A percentile compares a stretch with the other conserved stretches of the same genome.
phyloP scores from a whole-genome alignment of 2,888 invertebrate species.

The Sarcophaga variegata region DNA sequence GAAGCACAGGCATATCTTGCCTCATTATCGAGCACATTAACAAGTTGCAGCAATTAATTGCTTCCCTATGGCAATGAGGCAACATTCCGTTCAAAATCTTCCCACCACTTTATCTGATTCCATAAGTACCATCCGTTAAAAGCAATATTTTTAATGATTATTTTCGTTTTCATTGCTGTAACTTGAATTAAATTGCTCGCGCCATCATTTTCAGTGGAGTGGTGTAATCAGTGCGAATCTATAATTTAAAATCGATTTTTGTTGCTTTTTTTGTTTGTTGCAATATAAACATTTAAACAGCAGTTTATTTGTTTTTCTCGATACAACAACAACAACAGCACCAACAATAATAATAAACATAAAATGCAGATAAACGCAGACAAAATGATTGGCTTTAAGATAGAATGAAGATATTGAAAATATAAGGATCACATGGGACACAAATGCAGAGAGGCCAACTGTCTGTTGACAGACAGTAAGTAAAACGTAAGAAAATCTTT shows the following conservation, averaged over 20 bases:
- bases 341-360: slow-evolving; percentile 43
- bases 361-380: slow-evolving; percentile 50
- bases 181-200: background rate
- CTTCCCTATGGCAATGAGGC: too few species aligned
- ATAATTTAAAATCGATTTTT: background rate
- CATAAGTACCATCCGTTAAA: too few species aligned
- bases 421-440: background rate
- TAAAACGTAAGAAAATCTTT: background rate
- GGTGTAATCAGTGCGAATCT: background rate
- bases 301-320: background rate
- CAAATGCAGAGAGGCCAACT: background rate
- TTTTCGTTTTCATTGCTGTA: background rate
- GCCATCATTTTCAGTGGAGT: background rate
- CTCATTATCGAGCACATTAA: too few species aligned
- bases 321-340: background rate
- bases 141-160: too few species aligned
- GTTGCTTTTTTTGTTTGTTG: background rate
- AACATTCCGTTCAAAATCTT: too few species aligned
- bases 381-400: slow-evolving; percentile 39
- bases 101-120: too few species aligned
- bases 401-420: slow-evolving; percentile 35
- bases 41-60: too few species aligned
- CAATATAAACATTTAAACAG: background rate
- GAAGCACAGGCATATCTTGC: too few species aligned
- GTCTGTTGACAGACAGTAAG: background rate